A percentile compares a stretch with the other conserved stretches of the same genome.
Conservation (phyloP, 2,113 vertebrate genomes). For the Pantherophis guttatus region DNA sequence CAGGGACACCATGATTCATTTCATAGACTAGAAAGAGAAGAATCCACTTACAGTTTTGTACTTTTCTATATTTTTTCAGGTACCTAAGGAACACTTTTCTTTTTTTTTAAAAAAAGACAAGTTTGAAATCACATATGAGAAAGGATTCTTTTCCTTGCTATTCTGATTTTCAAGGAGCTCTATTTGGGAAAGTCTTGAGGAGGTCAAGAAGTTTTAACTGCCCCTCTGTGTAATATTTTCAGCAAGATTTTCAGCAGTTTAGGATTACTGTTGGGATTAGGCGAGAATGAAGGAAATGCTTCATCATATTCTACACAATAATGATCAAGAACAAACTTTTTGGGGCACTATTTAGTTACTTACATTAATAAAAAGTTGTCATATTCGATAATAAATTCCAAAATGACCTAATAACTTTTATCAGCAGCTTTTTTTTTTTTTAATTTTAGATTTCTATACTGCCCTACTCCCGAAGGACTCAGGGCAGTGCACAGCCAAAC, state of each 20-base stretch:
- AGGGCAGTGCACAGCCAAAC: too few species aligned
- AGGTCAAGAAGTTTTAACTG: slow-evolving; percentile 59
- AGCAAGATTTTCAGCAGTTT: slow-evolving; percentile 45
- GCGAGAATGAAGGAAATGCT: not conserved
- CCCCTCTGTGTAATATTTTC: slow-evolving; percentile 35
- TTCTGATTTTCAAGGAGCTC: slow-evolving; percentile 52
- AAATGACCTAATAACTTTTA: slow-evolving; percentile 32
- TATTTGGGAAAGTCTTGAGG: slow-evolving; percentile 54
- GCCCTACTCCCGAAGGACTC: too few species aligned
- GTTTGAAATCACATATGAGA: slow-evolving; percentile 51
- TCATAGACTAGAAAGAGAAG: not conserved
- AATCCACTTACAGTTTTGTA: slow-evolving; percentile 27
- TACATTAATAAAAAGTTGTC: slow-evolving; percentile 19
- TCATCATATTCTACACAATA: not conserved
- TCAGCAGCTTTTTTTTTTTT: slow-evolving; percentile 39
- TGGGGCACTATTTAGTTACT: not conserved
- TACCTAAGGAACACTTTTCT: slow-evolving; percentile 48
- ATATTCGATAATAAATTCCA: slow-evolving; percentile 11
- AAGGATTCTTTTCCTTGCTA: slow-evolving; percentile 53
- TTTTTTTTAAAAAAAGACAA: slow-evolving; percentile 3
- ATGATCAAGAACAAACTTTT: slow-evolving; percentile 20
- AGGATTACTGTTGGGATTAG: not conserved
- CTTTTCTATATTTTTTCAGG: slow-evolving; percentile 49
- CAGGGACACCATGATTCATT: not conserved
- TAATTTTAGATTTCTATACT: too few species aligned